Conservation (phyloP, 2,797 vertebrate species). For the Dromococcyx pavoninus region DNA sequence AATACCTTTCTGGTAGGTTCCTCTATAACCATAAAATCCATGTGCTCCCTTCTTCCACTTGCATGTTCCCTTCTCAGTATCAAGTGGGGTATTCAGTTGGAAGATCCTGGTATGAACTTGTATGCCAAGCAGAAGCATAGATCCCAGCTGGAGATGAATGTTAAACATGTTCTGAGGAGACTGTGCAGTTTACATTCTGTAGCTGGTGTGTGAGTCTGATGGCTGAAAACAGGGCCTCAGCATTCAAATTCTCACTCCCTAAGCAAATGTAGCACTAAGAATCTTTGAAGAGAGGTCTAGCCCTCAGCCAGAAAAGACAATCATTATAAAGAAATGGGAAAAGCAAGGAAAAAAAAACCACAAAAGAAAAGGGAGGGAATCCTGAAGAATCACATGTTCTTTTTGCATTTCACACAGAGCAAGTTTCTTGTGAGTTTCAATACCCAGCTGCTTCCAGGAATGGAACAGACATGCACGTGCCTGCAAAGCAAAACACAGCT, state of each 20-base stretch:
- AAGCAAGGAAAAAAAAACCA: not conserved
- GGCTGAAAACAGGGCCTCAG: not conserved
- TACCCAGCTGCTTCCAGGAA: conserved; percentile 65
- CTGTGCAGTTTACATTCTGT: not conserved
- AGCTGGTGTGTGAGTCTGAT: not conserved
- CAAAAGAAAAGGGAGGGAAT: not conserved
- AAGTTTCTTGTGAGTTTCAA: conserved; percentile 69
- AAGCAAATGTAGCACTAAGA: not conserved
- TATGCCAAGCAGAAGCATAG: not conserved
- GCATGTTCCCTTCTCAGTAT: not conserved
- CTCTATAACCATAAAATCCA: not conserved
- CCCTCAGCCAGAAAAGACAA: not conserved
- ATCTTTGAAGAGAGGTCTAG: not conserved
- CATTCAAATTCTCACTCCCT: not conserved
- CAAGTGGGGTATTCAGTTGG: not conserved
- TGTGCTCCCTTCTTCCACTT: not conserved
- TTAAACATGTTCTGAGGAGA: not conserved
- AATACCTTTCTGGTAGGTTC: not conserved
- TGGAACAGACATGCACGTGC: conserved; percentile 69
- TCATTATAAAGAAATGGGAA: not conserved
- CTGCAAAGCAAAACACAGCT: conserved; percentile 78
- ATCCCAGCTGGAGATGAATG: not conserved
- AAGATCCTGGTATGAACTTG: not conserved
- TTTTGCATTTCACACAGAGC: conserved; percentile 39
- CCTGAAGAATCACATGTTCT: conserved; percentile 12